Base-by-base conservation (phyloP, 2,113 vertebrate genomes). In the Zeus faber region DNA sequence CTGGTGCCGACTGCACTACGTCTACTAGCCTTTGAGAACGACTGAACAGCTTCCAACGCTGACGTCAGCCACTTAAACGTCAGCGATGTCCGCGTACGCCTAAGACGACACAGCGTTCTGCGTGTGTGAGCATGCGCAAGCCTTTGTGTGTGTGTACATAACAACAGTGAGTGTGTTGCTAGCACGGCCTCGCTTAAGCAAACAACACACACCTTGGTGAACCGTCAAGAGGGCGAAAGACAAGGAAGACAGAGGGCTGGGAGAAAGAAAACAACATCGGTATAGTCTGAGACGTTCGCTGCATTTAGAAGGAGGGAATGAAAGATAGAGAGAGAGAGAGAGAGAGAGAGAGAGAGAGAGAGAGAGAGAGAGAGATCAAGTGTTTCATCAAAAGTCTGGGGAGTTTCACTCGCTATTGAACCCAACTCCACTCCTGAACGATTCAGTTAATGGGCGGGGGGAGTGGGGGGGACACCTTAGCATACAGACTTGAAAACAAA, bases 201-300 rank as follows among this genome's bases (percentile, higher is more conserved):
- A 87, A 85, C 82, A 87, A 31, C 65, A 63, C 79, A 83, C 83
- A 76, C 81, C 81, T 83, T 79, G 72, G 74, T 81, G 74, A 55
- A 74, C 77, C 83, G 79, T 73, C 72, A 79, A 84, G 76, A 84
- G 81, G 66, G 77, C 76, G 75, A 72, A 81, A 25, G 67, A 17
- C 56, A 54, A 55, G 58, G 58, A 7, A 5, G 22, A 17, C 5
- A 48, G 23, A 26, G 18, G 49, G 40, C 43, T n/a, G 59, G 62
- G 49, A 48, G 44, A 3, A 17, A 29, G 40, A 7, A 18, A 23
- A 23, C 9, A 24, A 13, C 9, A 23, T 5, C 5, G n/a, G 7
- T 41, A 16, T n/a, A 40, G 37, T 40, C 37, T 40, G 14, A 17
- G 37, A 40, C n/a, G n/a, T 44, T 44, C 9, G 13, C 20, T 8